Conservation (phyloP, 1,140 invertebrate genomes). For the Caenorhabditis latens region DNA sequence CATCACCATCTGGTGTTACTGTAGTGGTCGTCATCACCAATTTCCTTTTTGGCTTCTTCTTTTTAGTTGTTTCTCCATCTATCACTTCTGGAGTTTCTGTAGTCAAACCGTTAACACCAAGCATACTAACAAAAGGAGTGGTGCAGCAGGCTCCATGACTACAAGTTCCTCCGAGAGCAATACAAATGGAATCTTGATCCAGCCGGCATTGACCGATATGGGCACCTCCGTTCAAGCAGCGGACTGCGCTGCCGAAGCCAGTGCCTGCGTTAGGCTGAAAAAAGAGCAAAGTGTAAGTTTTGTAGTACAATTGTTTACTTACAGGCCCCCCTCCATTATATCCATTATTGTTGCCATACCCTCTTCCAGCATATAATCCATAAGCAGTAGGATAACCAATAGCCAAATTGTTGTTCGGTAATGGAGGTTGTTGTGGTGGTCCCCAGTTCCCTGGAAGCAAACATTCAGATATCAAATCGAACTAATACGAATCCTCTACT, state of each 20-base stretch:
- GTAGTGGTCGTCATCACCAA: slow-evolving; percentile 30
- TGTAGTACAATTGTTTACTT: not conserved
- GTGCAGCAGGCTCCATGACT: slow-evolving; percentile 59
- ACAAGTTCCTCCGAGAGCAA: slow-evolving; percentile 56
- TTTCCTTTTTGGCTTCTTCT: slow-evolving; percentile 33
- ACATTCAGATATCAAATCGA: not conserved
- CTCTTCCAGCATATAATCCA: slow-evolving; percentile 49
- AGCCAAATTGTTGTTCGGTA: slow-evolving; percentile 55
- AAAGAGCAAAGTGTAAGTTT: not conserved
- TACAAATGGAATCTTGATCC: slow-evolving; percentile 58
- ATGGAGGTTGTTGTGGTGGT: slow-evolving; percentile 26
- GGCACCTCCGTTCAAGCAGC: slow-evolving; percentile 57
- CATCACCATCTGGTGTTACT: not conserved
- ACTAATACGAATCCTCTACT: too few species aligned
- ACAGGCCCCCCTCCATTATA: slow-evolving; percentile 36
- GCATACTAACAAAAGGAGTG: slow-evolving; percentile 54
- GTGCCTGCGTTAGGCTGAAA: slow-evolving; percentile 45
- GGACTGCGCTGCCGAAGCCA: slow-evolving; percentile 50
- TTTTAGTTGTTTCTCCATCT: slow-evolving; percentile 36
- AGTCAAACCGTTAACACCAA: not conserved
- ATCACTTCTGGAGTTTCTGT: slow-evolving; percentile 42
- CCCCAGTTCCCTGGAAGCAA: slow-evolving; percentile 20
- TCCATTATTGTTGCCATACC: not conserved
- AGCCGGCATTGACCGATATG: slow-evolving; percentile 60
- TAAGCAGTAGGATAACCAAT: slow-evolving; percentile 59